Conservation (phyloP, 1,140 invertebrate species). For the Drosophila sucinea region DNA sequence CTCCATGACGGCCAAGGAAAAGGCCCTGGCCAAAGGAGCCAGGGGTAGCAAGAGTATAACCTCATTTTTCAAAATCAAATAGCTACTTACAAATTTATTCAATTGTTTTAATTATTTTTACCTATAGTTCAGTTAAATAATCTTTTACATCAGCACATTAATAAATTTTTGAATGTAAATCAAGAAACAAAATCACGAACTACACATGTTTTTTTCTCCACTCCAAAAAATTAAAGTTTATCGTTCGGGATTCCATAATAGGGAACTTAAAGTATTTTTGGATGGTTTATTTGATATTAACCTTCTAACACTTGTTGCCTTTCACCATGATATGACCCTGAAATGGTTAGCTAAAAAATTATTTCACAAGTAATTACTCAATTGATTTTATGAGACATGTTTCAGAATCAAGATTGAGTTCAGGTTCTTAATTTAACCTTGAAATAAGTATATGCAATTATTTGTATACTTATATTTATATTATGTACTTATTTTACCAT, state of each 20-base stretch:
- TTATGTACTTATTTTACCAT: too few species aligned
- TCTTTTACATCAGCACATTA: not conserved
- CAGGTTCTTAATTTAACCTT: constrained; percentile 1
- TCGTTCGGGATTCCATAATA: too few species aligned
- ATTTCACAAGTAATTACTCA: not conserved
- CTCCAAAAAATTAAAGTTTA: too few species aligned
- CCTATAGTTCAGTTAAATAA: not conserved
- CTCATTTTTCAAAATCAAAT: constrained; percentile 87
- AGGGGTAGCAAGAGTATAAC: constrained; percentile 89
- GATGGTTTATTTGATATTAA: too few species aligned
- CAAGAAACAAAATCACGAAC: too few species aligned
- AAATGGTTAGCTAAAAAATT: not conserved
- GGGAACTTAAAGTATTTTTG: too few species aligned
- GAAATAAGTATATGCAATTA: not conserved
- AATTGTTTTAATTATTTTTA: not conserved
- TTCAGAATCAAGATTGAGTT: not conserved
- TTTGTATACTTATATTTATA: too few species aligned
- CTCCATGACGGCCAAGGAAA: constrained; percentile 86
- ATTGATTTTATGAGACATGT: not conserved
- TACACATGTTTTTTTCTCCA: too few species aligned
- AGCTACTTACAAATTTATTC: constrained; percentile 9
- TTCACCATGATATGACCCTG: not conserved
- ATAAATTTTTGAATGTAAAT: not conserved
- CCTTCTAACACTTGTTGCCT: not conserved
- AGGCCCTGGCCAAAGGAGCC: constrained; percentile 89